Conservation (phyloP, 2,888 invertebrate genomes). For the Andrena hattorfiana region DNA sequence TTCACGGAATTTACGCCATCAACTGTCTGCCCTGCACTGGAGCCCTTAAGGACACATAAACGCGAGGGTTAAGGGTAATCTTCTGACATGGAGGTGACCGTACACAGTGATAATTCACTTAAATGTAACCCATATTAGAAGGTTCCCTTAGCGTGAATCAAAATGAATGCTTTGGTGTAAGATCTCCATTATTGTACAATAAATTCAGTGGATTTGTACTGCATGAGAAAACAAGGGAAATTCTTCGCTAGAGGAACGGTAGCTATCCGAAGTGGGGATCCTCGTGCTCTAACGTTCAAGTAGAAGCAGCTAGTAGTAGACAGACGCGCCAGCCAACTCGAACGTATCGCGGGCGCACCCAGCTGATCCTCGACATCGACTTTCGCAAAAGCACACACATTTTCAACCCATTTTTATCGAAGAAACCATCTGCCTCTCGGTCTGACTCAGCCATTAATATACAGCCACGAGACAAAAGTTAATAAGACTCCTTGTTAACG, state of each 20-base stretch:
- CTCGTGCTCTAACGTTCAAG: not conserved
- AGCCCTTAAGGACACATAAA: not conserved
- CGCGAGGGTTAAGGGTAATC: not conserved
- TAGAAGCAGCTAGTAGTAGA: not conserved
- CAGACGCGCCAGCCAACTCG: not conserved
- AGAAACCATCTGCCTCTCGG: not conserved
- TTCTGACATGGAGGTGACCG: not conserved
- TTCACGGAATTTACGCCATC: constrained; percentile 51
- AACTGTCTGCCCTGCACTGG: not conserved
- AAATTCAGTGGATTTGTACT: not conserved
- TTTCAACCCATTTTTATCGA: not conserved
- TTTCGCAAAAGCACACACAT: not conserved
- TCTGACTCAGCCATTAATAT: not conserved
- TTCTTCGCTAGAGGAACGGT: not conserved
- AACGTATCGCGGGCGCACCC: not conserved
- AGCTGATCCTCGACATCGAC: not conserved
- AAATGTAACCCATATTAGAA: no score
- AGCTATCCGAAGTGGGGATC: not conserved
- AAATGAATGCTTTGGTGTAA: no score
- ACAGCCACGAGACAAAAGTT: not conserved
- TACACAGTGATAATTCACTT: no score
- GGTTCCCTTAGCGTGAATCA: no score
- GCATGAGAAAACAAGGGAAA: not conserved
- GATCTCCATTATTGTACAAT: no score
- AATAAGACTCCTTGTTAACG: not conserved